Percentiles rank a stretch among this genome's conserved stretches.
phyloP scores from a whole-genome alignment of 2,113 vertebrate genomes.

The Plotosus lineatus region DNA sequence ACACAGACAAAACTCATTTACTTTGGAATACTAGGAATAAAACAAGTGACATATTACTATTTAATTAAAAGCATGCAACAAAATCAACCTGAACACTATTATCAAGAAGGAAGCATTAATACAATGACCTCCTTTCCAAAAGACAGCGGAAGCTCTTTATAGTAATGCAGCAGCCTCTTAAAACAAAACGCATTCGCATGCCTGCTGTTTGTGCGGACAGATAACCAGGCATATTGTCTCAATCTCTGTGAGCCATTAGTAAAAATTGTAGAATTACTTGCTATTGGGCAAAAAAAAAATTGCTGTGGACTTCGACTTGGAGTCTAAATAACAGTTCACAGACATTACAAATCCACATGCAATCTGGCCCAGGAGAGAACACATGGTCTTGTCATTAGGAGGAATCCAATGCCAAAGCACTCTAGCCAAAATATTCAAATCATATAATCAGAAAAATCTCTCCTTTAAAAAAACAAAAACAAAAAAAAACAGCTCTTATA shows the following conservation, averaged over 20 bases:
- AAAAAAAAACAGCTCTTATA: constrained; percentile 16
- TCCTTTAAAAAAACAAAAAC: neutral
- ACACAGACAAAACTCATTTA: constrained; percentile 1
- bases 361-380: constrained; percentile 35
- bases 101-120: neutral
- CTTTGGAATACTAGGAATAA: neutral
- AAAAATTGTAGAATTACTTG: constrained; percentile 3
- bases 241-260: neutral
- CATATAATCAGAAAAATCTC: constrained; percentile 5
- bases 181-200: neutral
- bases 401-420: constrained; percentile 9
- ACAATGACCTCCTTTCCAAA: neutral
- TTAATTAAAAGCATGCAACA: neutral
- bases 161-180: neutral
- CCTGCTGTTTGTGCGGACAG: neutral
- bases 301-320: constrained; percentile 11
- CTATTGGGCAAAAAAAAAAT: neutral
- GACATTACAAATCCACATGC: constrained; percentile 29
- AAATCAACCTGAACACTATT: neutral
- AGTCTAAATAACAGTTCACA: constrained; percentile 29
- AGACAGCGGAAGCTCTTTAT: neutral
- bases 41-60: neutral
- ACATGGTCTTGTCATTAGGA: constrained; percentile 34
- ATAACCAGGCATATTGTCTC: constrained; percentile 2
- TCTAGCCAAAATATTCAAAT: neutral